These are phyloP conservation scores for Copsychus sechellarum DNA, from an alignment of 2,113 vertebrate genomes.

Conservation along the genomic window DNA sequence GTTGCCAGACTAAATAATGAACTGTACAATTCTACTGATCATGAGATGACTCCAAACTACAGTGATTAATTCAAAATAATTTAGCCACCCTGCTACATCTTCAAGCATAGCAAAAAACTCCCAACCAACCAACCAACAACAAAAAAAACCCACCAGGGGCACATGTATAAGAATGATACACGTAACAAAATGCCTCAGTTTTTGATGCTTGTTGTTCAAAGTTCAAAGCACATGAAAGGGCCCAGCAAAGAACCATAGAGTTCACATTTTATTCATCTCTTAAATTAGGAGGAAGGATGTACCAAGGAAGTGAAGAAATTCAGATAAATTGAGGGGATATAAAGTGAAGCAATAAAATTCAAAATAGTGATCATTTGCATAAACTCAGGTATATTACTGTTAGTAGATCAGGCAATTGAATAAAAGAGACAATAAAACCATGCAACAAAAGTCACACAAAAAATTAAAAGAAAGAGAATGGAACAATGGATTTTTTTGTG, in stretches of 20 bases:
- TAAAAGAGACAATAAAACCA: not conserved
- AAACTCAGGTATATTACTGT: not conserved
- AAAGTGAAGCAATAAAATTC: constrained; percentile 34
- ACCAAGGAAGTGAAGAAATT: constrained; percentile 35
- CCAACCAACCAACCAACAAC: not conserved
- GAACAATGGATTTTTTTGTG: not conserved
- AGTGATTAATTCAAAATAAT: not conserved
- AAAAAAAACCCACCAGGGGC: not conserved
- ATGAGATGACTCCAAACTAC: not conserved
- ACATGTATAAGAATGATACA: not conserved
- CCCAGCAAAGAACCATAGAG: not conserved
- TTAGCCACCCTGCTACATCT: not conserved
- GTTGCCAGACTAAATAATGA: not conserved
- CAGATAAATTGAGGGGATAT: constrained; percentile 15
- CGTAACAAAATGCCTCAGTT: not conserved
- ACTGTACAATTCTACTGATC: not conserved
- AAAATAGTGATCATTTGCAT: constrained; percentile 12
- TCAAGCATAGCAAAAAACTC: not conserved
- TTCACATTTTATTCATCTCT: not conserved
- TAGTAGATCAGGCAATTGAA: not conserved
- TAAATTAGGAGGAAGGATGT: constrained; percentile 13
- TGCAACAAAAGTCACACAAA: not conserved
- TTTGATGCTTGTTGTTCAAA: not conserved
- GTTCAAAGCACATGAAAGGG: constrained; percentile 7
- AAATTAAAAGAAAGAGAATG: not conserved